Base-by-base conservation (phyloP, 2,888 invertebrate genomes). In the Apamea crenata region DNA sequence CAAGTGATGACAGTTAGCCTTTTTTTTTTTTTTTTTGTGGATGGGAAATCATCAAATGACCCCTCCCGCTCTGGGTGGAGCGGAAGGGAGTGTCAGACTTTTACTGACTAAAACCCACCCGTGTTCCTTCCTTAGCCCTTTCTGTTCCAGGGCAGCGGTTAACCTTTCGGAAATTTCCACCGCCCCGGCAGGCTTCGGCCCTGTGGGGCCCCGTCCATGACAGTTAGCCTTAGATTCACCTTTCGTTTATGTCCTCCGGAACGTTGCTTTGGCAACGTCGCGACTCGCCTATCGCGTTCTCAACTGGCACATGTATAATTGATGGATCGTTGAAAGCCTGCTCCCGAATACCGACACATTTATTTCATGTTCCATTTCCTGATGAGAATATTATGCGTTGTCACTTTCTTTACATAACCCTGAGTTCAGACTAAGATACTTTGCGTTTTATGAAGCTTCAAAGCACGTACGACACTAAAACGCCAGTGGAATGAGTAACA, bases 291-390 rank as follows among this genome's bases (percentile, higher is more conserved):
- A 16, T 53, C 53, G 77, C 78, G 77, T 74, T 85, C 81, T 59
- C 65, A 21, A 29, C 79, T 84, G 88, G 66, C 88, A 85, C 66
- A 78, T 79, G 69, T 80, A n/a, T 50, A 80, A 83, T 82, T 85
- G 75, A 88, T 81, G 73, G 69, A 81, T 77, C 73, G 87, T 87
- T 92, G 91, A 92, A 91, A 93, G 87, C 89, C 79, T 86, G 84
- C 78, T 84, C 85, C 83, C 74, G 87, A 91, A 91, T 91, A 86
- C 83, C 84, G 53, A 76, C 25, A 65, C 44, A 71, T 74, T 65
- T 69, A 80, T 75, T 80, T 74, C 59, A 78, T 68, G 25, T 74
- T 44, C 56, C 32, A 79, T 79, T 86, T 79, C 67, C 74, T 56
- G 40, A 63, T 53, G n/a, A 70, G 14, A 81, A 74, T 63, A 29